Base-by-base conservation (phyloP, 2,888 invertebrate genomes). In the Saturnia pavonia region DNA sequence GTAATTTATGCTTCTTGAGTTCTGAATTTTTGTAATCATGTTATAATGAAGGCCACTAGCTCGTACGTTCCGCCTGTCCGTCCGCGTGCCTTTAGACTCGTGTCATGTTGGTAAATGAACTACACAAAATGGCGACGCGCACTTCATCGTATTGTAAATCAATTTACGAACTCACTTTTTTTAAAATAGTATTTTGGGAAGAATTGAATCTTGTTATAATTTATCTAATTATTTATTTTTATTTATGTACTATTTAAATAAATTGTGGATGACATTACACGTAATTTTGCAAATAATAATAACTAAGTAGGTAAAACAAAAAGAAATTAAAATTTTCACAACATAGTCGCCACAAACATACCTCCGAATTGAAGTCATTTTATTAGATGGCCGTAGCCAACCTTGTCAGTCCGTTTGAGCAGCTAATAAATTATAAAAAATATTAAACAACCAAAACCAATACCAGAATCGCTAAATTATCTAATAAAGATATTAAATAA, bases 311-410 rank as follows among this genome's bases (percentile, higher is more conserved):
- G 19, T n/a, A 6, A 40, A 9, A 34, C 9, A 65, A 40, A 40
- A 63, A n/a, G n/a, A n/a, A 65, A 65, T n/a, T 40, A 65, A 40
- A 19, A 11, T n/a, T 65, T 65, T 65, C 34, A 65, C 9, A 65
- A 67, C 51, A 40, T 54, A 57, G 16, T 48, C 70, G 72, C 72
- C 69, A 69, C 40, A 60, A 72, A 90, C 90, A 76, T 91, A 91
- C 91, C 91, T 91, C 86, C 74, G 71, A 70, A 73, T 86, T 83
- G 85, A 80, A 87, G 81, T 78, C 89, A 91, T 91, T 87, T 86
- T 86, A 82, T 74, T 76, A 76, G 76, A 80, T 70, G 78, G 75
- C 76, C 79, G 80, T 75, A 79, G 80, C 79, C 82, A 77, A 78
- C 80, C 82, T 81, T 82, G 81, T 74, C 75, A 74, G 80, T 88